Evolutionary conservation across 1,140 invertebrate species (phyloP), one percentile per base, ranked within the genome.

Genomic region (Bradysia coprophila): DNA sequence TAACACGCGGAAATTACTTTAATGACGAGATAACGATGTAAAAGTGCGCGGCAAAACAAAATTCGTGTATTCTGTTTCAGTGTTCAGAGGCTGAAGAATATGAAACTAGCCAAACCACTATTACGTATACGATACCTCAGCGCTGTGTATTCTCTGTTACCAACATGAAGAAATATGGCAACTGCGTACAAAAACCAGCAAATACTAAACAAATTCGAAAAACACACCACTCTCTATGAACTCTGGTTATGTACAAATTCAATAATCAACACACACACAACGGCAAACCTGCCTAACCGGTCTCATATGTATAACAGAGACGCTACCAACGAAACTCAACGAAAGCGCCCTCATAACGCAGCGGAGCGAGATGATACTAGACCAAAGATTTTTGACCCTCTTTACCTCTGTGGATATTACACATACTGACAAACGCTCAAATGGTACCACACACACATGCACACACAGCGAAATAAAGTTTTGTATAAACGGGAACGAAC

Each of bases 21-120:
- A 38, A 38, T 38, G 36, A 38, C 36, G 36, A 38, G 36, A 38
- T 38, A 38, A 38, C 36, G 21, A 38, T 38, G 36, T 38, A 38
- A 38, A 38, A 38, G 18, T 38, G 36, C 36, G 36, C 36, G 36
- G 24, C 24, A 28, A 28, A 28, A 28, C 24, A 8, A 8, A 28
- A 28, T 8, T 28, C 24, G 24, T 28, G 24, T 28, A 28, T 28
- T 28, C 24, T 28, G 24, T 13, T 28, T 6, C 24, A 8, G 24
- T 28, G 24, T 28, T 28, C 6, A 28, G 13, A 28, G 24, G 6
- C 24, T 28, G 24, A 28, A 28, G 24, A 28, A 28, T 8, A 8
- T 28, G 6, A 28, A 28, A 28, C 24, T 28, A 13, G 24, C 24
- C 24, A 28, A 28, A 28, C 24, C 24, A 28, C 24, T 28, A 28